Evolutionary conservation across 30 jellyfish, hydroid and myxozoan species (phyloP).

Genomic region (Aurelia sp.): DNA sequence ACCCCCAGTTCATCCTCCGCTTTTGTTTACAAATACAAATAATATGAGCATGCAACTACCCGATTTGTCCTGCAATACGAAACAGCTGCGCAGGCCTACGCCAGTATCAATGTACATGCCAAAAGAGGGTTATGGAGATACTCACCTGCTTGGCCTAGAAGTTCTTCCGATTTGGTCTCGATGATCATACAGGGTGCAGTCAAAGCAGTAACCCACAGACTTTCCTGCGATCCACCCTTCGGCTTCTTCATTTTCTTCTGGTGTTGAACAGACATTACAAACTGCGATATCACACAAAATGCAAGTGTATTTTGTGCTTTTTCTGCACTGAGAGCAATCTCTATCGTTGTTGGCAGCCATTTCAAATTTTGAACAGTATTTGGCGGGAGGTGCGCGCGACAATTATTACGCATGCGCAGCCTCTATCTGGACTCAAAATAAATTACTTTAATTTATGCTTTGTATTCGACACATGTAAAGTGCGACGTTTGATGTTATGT

Average conservation of each 20-base stretch:
- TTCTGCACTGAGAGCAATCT: neutral
- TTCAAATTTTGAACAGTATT: too few relatives aligned
- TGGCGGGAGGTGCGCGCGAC: too few relatives aligned
- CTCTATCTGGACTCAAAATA: neutral
- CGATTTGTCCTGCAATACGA: too few relatives aligned
- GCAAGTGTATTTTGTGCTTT: constrained; percentile 16
- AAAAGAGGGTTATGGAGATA: neutral
- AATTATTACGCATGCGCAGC: constrained; percentile 3
- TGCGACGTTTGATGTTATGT: constrained; percentile 22
- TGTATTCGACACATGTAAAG: constrained; percentile 23
- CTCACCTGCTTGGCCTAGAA: too few relatives aligned
- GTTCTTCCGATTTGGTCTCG: too few relatives aligned
- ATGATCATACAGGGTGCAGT: too few relatives aligned
- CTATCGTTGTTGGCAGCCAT: neutral
- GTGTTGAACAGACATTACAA: constrained; percentile 14
- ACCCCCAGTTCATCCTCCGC: too few relatives aligned
- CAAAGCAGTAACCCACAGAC: constrained; percentile 32
- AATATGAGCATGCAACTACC: too few relatives aligned
- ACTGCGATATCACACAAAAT: constrained; percentile 11
- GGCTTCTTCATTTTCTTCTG: constrained; percentile 34
- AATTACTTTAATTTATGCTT: constrained; percentile 20
- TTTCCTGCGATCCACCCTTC: constrained; percentile 18
- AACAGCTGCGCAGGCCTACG: too few relatives aligned
- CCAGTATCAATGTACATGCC: neutral
- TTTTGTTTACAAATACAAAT: too few relatives aligned